Evolutionary conservation across 2,888 invertebrate genomes (phyloP).

Genomic region (Dichetophora obliterata): DNA sequence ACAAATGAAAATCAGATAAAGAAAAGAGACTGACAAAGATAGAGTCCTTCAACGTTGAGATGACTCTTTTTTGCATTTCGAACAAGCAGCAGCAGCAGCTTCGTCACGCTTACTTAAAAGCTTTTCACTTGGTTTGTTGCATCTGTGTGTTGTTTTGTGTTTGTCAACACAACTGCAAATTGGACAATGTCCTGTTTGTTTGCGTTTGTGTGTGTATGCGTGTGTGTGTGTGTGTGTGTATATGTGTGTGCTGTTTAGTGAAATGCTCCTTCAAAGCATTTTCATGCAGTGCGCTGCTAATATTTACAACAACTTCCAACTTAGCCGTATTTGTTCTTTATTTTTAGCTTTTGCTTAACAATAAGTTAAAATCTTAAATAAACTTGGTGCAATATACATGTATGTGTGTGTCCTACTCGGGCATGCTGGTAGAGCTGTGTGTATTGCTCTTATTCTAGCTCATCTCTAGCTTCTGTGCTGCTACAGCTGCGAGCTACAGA

Average conservation of each 20-base stretch:
- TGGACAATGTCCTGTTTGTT: constrained; percentile 3
- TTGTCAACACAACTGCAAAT: constrained; percentile 7
- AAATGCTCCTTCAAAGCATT: not conserved
- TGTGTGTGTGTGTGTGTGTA: no score
- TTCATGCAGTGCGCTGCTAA: not conserved
- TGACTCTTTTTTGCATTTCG: no score
- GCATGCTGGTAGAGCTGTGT: not conserved
- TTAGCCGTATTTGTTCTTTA: not conserved
- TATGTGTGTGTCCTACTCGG: constrained; percentile 4
- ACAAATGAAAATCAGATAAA: not conserved
- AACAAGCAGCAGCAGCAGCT: not conserved
- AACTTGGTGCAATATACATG: constrained; percentile 11
- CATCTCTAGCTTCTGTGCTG: constrained; percentile 5
- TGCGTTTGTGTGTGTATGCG: no score
- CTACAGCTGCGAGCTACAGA: constrained; percentile 16
- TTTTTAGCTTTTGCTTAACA: constrained; percentile 17
- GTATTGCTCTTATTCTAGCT: not conserved
- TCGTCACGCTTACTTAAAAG: not conserved
- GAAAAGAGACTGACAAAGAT: constrained; percentile 4
- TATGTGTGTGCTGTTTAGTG: not conserved
- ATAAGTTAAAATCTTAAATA: constrained; percentile 32
- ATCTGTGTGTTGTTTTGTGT: not conserved
- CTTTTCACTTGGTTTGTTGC: not conserved
- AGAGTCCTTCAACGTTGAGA: not conserved
- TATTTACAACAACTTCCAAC: not conserved